Evolutionary conservation across 2,888 invertebrate genomes (phyloP), one percentile per base, ranked within the genome.

Genomic region (Melanostoma scalare): DNA sequence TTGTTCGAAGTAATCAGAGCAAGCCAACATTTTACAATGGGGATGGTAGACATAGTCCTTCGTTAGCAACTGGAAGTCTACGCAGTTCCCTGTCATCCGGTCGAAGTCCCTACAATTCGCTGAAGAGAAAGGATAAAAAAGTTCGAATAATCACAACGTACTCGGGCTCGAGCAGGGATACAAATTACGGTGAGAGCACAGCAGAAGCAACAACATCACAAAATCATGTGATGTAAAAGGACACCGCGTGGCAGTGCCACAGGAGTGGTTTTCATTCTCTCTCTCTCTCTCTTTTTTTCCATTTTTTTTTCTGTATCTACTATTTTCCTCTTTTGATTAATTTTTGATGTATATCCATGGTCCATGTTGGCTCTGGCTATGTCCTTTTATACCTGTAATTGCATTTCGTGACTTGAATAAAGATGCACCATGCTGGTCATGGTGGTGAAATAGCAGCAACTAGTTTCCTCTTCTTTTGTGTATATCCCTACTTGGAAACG

Each of bases 141-240:
- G 91, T 91, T 56, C 89, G 91, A 84, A 91, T 91, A 85, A 89
- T 91, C 52, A 91, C 91, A 75, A 89, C 89, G 77, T 89, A 89
- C 65, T 88, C 58, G 44, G 63, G 65, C 20, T 68, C 73, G 52
- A 73, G 60, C 73, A 78, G 73, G 78, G 78, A 82, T 65, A 69
- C 53, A 65, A 68, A 73, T 78, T 82, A 78, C 78, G 82, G 78
- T 77, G 73, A 77, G 78, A 35, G 3, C 20, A 20, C 20, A 20
- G 20, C 20, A 20, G 20, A 20, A 20, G 20, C 20, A 36, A 44
- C 2, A 46, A 10, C 60, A 30, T 6, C 10, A 63, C n/a, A 68
- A 63, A 82, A 61, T 53, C 63, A 52, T 31, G 55, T 68, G 53
- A 42, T 60, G 6, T 31, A 38, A 76, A 71, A 76, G 56, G 60